These are phyloP conservation scores for Urocitellus parryii DNA, from an alignment of 2,113 vertebrate species.

Conservation along the genomic window DNA sequence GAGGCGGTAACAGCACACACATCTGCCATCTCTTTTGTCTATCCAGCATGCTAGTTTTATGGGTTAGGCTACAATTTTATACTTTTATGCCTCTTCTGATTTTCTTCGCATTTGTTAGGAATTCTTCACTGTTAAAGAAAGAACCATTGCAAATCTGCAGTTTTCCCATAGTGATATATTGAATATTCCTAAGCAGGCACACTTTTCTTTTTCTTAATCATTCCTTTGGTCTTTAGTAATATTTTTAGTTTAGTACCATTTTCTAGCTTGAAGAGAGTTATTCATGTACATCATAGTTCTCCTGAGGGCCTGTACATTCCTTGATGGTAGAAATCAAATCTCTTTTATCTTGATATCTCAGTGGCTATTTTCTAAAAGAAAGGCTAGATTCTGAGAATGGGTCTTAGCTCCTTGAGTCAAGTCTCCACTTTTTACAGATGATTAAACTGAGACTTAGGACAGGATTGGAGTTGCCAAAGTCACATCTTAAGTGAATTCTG, in stretches of 20 bases:
- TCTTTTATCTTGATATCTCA: background rate
- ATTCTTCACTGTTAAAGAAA: background rate
- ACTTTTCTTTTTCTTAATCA: background rate
- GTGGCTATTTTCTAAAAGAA: background rate
- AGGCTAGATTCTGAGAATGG: background rate
- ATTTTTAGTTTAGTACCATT: background rate
- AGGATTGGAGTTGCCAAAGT: background rate
- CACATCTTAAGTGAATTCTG: background rate
- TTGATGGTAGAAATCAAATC: slow-evolving; percentile 4
- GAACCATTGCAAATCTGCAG: background rate
- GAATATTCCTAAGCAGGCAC: background rate
- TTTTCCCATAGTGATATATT: background rate
- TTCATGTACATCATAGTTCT: background rate
- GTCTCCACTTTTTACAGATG: slow-evolving; percentile 32
- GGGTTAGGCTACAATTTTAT: background rate
- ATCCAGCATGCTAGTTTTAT: background rate
- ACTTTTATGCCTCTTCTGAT: background rate
- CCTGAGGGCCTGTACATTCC: background rate
- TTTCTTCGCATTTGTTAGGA: background rate
- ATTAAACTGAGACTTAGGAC: slow-evolving; percentile 41
- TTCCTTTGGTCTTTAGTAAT: background rate
- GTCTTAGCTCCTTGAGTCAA: background rate
- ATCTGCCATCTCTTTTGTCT: background rate
- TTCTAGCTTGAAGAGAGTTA: background rate
- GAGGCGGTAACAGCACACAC: background rate